These are phyloP conservation scores for Acronicta alni DNA, from an alignment of 2,888 invertebrate species.

Conservation along the genomic window DNA sequence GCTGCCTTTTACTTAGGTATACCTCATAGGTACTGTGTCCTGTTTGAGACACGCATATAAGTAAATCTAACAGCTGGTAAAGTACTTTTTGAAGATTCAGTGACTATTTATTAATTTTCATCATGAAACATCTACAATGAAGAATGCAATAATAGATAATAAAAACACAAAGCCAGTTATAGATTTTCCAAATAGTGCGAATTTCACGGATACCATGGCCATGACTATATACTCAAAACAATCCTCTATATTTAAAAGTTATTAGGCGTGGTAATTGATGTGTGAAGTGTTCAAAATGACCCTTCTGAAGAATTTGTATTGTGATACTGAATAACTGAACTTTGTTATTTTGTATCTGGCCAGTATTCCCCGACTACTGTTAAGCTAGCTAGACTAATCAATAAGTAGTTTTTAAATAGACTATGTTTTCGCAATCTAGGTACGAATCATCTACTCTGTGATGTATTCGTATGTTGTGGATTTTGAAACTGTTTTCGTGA, in stretches of 20 bases:
- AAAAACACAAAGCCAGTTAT: no score
- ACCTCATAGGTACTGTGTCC: no score
- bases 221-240: slow-evolving; percentile 5
- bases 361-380: slow-evolving; percentile 4
- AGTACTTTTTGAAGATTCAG: no score
- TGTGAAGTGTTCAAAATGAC: slow-evolving; percentile 10
- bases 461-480: slow-evolving; percentile 16
- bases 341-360: background rate
- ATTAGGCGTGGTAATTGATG: slow-evolving; percentile 10
- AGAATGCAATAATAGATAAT: no score
- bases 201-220: slow-evolving; percentile 5
- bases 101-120: no score
- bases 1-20: no score
- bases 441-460: slow-evolving; percentile 8
- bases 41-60: no score
- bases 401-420: slow-evolving; percentile 36
- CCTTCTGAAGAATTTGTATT: slow-evolving; percentile 5
- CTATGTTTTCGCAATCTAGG: slow-evolving; percentile 21
- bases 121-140: no score
- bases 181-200: no score
- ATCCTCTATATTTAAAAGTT: slow-evolving; percentile 8
- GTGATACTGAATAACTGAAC: background rate
- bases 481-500: slow-evolving; percentile 3
- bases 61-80: no score
- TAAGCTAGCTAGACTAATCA: slow-evolving; percentile 22